phyloP scores from a whole-genome alignment of 2,888 invertebrate genomes.

The Ethmia dodecea region DNA sequence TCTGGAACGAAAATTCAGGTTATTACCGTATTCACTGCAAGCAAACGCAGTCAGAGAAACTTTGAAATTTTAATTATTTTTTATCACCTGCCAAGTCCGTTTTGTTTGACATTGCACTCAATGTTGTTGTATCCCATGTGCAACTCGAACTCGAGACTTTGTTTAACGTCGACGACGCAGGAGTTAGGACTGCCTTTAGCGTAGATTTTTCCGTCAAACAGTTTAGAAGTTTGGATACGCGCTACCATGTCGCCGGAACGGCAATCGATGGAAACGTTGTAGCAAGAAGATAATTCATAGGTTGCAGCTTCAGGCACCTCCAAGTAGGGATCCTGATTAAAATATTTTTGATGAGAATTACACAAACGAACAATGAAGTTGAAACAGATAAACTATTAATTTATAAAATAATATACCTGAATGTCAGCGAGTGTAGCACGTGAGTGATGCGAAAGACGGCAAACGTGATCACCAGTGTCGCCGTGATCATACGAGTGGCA shows the following conservation, averaged over 20 bases:
- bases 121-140: constrained; percentile 95
- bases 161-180: constrained; percentile 92
- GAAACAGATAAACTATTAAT: neutral
- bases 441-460: constrained; percentile 94
- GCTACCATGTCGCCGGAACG: constrained; percentile 95
- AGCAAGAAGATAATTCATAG: constrained; percentile 94
- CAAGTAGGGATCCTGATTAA: constrained; percentile 87
- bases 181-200: constrained; percentile 96
- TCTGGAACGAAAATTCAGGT: constrained; percentile 37
- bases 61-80: constrained; percentile 1
- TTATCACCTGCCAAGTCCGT: constrained; percentile 85
- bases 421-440: constrained; percentile 92
- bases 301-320: constrained; percentile 95
- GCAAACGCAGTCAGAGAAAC: constrained; percentile 1
- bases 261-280: constrained; percentile 96
- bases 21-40: no score
- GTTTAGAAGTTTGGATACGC: constrained; percentile 92
- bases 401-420: constrained; percentile 79
- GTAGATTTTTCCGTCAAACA: constrained; percentile 96
- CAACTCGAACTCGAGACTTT: constrained; percentile 92
- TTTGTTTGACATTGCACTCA: constrained; percentile 94
- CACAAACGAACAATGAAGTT: neutral
- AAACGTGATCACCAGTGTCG: constrained; percentile 95
- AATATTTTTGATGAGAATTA: constrained; percentile 4
- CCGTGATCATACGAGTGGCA: constrained; percentile 97